These are phyloP conservation scores for Sympetrum striolatum DNA, from an alignment of 2,888 invertebrate species.

Conservation along the genomic window DNA sequence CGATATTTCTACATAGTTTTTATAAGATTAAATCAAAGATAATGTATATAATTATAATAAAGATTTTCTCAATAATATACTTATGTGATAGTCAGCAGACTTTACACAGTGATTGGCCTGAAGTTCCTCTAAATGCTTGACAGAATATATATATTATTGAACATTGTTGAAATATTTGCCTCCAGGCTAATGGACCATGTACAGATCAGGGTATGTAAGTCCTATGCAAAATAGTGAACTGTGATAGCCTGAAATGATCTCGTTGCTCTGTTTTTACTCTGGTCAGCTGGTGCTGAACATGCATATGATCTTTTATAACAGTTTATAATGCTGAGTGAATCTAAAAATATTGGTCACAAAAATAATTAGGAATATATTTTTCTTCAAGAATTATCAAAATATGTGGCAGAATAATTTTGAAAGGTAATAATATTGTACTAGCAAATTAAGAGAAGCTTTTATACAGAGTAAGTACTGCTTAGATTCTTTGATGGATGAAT, in stretches of 20 bases:
- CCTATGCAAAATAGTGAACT: constrained; percentile 71
- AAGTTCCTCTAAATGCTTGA: constrained; percentile 72
- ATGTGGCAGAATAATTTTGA: no score
- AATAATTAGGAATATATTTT: no score
- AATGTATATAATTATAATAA: no score
- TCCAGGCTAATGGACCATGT: constrained; percentile 85
- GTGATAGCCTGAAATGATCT: constrained; percentile 65
- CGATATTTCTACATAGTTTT: no score
- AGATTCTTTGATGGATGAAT: no score
- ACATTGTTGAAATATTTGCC: constrained; percentile 63
- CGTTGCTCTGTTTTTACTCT: constrained; percentile 63
- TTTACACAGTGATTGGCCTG: constrained; percentile 62
- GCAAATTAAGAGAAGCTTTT: no score
- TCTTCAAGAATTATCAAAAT: no score
- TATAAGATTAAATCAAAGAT: no score
- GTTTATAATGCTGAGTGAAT: no score
- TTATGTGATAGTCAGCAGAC: constrained; percentile 79
- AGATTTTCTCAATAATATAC: constrained; percentile 30
- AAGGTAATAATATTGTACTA: no score
- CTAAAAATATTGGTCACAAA: no score
- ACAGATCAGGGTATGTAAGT: constrained; percentile 76
- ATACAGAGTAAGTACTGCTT: no score
- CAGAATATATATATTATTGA: constrained; percentile 71
- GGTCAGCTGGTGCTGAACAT: constrained; percentile 65
- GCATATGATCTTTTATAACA: constrained; percentile 45